Evolutionary conservation across 2,888 invertebrate species (phyloP), one percentile per base, ranked within the genome.

Genomic region (Cataglyphis altisquamis): DNA sequence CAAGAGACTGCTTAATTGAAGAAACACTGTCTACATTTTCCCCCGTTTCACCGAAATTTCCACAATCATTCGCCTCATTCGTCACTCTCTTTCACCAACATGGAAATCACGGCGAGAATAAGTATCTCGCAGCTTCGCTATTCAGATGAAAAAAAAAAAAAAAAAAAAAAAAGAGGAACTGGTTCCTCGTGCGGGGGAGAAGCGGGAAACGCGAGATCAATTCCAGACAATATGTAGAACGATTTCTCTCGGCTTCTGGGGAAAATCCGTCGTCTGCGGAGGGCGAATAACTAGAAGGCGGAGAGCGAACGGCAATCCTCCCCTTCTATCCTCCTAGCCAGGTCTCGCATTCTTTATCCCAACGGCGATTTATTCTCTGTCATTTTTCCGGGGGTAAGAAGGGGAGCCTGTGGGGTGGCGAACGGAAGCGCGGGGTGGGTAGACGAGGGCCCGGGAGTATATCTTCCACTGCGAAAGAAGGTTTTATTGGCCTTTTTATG

Each of bases 401-500:
- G 84, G 45, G 45, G 57, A 68, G 32, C 66, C 77, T n/a, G 84
- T 60, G 82, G 77, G 70, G 64, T 36, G 75, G 75, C 15, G 64
- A 66, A 75, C 73, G 75, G 73, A 86, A 60, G 45, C 18, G 66
- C 41, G 77, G 62, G 66, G 41, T 66, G 72, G 78, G 21, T 12
- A 67, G 75, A 55, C 63, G 82, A 83, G 73, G 45, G 68, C 63
- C 67, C 63, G 73, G 62, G 75, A 64, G 88, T 82, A 84, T 83
- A 87, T 89, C 86, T 87, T 86, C 88, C 86, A 83, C 84, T 84
- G 57, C 52, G 85, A 88, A 81, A 87, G 85, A 86, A 85, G 90
- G 87, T 92, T 93, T 93, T 92, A 93, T 93, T 91, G 92, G 88
- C 88, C 90, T 92, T 93, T 93, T 93, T 91, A 92, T 91, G 90